These are phyloP conservation scores for Drosophila cracens DNA, from an alignment of 2,888 invertebrate species.

Conservation along the genomic window DNA sequence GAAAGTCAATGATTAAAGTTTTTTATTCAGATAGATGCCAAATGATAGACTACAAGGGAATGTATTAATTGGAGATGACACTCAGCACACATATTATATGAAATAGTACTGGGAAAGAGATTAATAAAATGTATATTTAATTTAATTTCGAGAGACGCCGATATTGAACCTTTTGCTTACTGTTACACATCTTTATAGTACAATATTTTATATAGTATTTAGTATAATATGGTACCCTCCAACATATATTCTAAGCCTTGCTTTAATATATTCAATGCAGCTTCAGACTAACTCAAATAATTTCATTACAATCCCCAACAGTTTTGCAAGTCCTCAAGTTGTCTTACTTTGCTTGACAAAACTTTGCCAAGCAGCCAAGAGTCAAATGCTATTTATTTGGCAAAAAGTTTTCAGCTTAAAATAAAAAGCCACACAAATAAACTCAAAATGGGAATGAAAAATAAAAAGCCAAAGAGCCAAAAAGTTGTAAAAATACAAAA, in stretches of 20 bases:
- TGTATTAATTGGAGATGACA: neutral
- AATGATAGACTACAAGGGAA: neutral
- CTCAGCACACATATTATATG: neutral
- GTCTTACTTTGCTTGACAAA: neutral
- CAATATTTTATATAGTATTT: neutral
- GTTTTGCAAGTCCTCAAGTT: neutral
- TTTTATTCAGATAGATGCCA: neutral
- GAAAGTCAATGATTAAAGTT: neutral
- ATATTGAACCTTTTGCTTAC: rapidly evolving
- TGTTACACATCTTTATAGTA: neutral
- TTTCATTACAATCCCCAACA: neutral
- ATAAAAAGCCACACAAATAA: neutral
- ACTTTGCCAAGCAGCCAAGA: neutral
- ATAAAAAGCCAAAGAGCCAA: neutral
- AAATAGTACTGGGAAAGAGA: neutral
- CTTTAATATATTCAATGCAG: neutral
- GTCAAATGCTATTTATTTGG: neutral
- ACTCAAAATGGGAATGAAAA: constrained; percentile 7
- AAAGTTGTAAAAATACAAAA: constrained; percentile 24
- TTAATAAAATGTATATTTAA: neutral
- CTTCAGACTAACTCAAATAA: neutral
- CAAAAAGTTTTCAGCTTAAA: neutral
- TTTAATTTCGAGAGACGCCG: neutral
- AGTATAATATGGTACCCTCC: neutral
- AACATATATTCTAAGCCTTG: neutral